phyloP scores from a whole-genome alignment of 2,797 vertebrate genomes.

The Sebastes elongatus region DNA sequence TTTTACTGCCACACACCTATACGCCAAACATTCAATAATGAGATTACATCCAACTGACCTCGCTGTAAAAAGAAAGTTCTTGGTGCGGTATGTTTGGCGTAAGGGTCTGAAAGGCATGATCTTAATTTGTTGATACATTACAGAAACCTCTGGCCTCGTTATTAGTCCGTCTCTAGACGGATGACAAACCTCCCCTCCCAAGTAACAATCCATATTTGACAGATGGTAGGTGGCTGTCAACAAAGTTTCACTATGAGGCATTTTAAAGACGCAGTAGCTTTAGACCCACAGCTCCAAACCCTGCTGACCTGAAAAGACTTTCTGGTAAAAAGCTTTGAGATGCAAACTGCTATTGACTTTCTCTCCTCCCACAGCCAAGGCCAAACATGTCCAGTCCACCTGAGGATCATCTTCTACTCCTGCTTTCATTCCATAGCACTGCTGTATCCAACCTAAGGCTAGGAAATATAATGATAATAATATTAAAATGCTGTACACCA shows the following conservation, averaged over 20 bases:
- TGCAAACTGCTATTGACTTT: constrained; percentile 9
- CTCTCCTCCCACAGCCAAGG: constrained; percentile 6
- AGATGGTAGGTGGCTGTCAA: constrained; percentile 44
- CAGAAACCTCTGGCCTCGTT: constrained; percentile 34
- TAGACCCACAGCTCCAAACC: constrained; percentile 4
- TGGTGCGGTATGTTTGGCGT: background rate
- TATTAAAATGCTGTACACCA: background rate
- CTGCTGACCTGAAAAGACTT: background rate
- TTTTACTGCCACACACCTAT: background rate
- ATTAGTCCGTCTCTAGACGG: background rate
- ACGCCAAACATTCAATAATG: constrained; percentile 15
- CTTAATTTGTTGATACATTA: constrained; percentile 33
- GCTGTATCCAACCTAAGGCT: background rate
- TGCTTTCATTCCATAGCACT: background rate
- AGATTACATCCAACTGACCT: background rate
- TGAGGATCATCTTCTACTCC: background rate
- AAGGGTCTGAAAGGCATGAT: constrained; percentile 4
- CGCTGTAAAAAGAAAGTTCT: constrained; percentile 10
- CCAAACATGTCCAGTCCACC: constrained; percentile 20
- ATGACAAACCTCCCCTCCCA: constrained; percentile 25
- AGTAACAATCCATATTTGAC: constrained; percentile 38
- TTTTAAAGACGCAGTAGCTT: constrained; percentile 44
- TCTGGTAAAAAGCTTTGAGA: constrained; percentile 7
- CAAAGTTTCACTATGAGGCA: constrained; percentile 50
- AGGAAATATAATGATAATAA: background rate